Evolutionary conservation across 2,888 invertebrate genomes (phyloP), one percentile per base, ranked within the genome.

Genomic region (Acleris sparsana): DNA sequence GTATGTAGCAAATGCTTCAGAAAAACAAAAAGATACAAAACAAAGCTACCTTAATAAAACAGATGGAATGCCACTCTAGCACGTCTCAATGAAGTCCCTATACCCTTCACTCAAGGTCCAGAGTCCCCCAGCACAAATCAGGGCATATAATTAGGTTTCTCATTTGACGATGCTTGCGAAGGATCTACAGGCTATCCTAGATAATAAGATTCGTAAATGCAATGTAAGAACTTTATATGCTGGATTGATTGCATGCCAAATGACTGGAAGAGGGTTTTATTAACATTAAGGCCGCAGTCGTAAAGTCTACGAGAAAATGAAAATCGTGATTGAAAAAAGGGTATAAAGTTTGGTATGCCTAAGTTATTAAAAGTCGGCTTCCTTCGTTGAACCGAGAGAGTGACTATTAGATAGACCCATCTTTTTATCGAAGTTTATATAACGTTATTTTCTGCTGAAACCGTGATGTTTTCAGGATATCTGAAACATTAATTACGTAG

Each of bases 41-140:
- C 65, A 61, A 65, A 65, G 51, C 65, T 56, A 56, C n/a, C 20
- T 13, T 55, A 65, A 61, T 61, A 61, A 65, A 65, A 61, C 3
- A 25, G 60, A 65, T 65, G 56, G 55, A 65, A 65, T 33, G 29
- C 56, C 20, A 20, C 16, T 22, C 17, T 5, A 0, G 9, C n/a
- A 1, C 60, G n/a, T 39, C 29, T 17, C 3, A 56, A 51, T 22
- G 9, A 17, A n/a, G 13, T 33, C 51, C 49, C 29, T 43, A 44
- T 0, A 4, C 1, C 7, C n/a, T 20, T 20, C 11, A 5, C 13
- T 17, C n/a, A 60, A 25, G 22, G 64, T 33, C 55, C 13, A 20
- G 1, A 22, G 44, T 56, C 5, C 16, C 29, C 39, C 18, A 49
- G 2, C 29, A 18, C 3, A 39, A 3, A 1, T 11, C 5, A 16